Evolutionary conservation across 2,888 invertebrate genomes (phyloP).

Genomic region (Drepanosiphum platanoidis): DNA sequence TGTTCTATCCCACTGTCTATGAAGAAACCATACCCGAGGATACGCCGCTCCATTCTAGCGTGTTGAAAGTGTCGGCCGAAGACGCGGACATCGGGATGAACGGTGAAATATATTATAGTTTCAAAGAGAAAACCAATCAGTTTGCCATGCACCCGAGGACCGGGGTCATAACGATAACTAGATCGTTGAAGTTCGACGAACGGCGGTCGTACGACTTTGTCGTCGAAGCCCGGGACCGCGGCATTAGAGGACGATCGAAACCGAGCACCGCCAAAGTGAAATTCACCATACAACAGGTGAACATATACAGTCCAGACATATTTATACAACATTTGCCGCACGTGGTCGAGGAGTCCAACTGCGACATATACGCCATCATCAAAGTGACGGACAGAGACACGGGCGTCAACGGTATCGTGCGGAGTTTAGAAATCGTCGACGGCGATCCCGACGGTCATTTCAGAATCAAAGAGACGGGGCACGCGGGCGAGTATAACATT

Average conservation of each 20-base stretch:
- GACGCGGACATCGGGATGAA: constrained; percentile 97
- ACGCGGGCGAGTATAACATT: constrained; percentile 79
- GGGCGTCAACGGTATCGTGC: constrained; percentile 86
- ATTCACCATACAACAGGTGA: constrained; percentile 82
- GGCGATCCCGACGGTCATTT: constrained; percentile 93
- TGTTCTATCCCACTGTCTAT: constrained; percentile 91
- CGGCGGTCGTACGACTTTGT: constrained; percentile 77
- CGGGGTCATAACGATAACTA: constrained; percentile 85
- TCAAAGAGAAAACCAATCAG: constrained; percentile 81
- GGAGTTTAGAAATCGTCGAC: constrained; percentile 82
- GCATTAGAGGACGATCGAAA: constrained; percentile 71
- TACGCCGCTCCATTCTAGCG: constrained; percentile 82
- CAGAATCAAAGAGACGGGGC: constrained; percentile 72
- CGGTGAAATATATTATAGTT: constrained; percentile 96
- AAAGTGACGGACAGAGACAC: constrained; percentile 84
- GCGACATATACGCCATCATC: constrained; percentile 89
- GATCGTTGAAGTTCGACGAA: constrained; percentile 79
- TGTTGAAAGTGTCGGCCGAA: constrained; percentile 84
- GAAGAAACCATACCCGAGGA: constrained; percentile 89
- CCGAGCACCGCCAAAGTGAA: constrained; percentile 82
- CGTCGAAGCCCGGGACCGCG: constrained; percentile 88
- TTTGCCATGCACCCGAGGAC: constrained; percentile 94
- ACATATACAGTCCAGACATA: constrained; percentile 87
- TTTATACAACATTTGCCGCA: constrained; percentile 82
- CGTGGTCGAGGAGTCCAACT: constrained; percentile 81